Evolutionary conservation across 2,797 vertebrate species (phyloP), one percentile per base, ranked within the genome.

Genomic region (Borostomias antarcticus): DNA sequence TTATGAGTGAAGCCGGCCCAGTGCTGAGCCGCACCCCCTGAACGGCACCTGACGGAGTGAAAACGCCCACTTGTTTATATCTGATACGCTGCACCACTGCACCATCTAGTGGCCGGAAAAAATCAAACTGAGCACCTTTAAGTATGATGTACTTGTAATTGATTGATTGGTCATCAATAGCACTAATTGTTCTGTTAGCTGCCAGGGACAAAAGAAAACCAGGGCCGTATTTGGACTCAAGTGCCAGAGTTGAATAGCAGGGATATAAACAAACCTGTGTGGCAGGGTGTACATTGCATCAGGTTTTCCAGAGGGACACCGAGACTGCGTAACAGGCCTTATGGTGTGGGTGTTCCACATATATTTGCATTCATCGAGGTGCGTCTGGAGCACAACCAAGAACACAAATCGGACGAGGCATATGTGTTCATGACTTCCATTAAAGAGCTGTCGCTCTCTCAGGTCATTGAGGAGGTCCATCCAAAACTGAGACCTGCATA

Each of bases 401-500:
- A 76, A 76, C 29, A 54, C 45, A 32, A 47, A 69, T 11, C 23
- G 47, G 25, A 71, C 3, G 15, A 76, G 33, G 47, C 77, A 68
- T 30, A 23, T 76, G 13, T 74, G 67, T 56, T 71, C 64, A 65
- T 60, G 37, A 45, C 74, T 72, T 11, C 68, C 58, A 51, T 40
- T 76, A 30, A 71, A 76, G 32, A 74, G 64, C 56, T 69, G 51
- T 29, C 57, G 54, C 53, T 75, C 69, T 26, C 63, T 68, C 21
- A 78, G 26, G 29, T 78, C 62, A 58, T 52, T 69, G 10, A 78
- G 43, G 2, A 76, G 54, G n/a, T 76, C 77, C 67, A 73, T 73
- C 73, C 70, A 76, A 21, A 76, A 68, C 23, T 70, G 72, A 50
- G 61, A 58, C 58, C 76, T 75, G 62, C n/a, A 47, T 7, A 66